Conservation (phyloP, 2,888 invertebrate species). For the Barypeithes pellucidus region DNA sequence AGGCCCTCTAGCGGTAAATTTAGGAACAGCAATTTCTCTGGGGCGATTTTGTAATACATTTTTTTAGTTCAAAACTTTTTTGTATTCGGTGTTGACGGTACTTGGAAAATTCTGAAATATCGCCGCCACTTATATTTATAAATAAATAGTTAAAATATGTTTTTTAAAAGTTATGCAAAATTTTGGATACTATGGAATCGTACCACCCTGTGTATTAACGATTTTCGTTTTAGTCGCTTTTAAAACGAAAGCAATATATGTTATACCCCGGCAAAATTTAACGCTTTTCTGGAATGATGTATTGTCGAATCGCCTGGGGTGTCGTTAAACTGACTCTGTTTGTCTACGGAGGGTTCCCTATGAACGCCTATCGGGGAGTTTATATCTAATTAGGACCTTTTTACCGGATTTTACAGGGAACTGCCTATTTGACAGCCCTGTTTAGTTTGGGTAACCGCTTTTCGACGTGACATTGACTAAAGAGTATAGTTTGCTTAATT, state of each 20-base stretch:
- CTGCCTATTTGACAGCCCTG: conserved; percentile 28
- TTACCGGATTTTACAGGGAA: conserved; percentile 40
- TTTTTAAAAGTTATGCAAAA: too few relatives aligned
- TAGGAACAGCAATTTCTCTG: too few relatives aligned
- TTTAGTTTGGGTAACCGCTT: conserved; percentile 13
- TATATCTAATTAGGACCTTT: conserved; percentile 50
- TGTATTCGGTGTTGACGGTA: too few relatives aligned
- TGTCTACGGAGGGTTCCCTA: conserved; percentile 47
- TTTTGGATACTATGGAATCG: too few relatives aligned
- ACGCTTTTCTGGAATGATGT: conserved; percentile 48
- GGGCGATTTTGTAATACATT: too few relatives aligned
- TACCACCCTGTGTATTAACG: neutral
- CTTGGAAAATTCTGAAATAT: too few relatives aligned
- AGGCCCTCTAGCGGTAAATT: too few relatives aligned
- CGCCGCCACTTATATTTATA: too few relatives aligned
- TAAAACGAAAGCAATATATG: conserved; percentile 42
- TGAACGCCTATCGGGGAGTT: conserved; percentile 48
- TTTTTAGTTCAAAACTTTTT: too few relatives aligned
- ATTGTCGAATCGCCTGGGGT: conserved; percentile 48
- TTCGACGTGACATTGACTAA: conserved; percentile 25
- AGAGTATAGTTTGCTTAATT: conserved; percentile 12
- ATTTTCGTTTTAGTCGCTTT: conserved; percentile 10
- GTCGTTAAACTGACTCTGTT: conserved; percentile 49
- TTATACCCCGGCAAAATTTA: conserved; percentile 40
- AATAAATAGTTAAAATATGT: too few relatives aligned